These are phyloP conservation scores for Stenopsyche tienmushanensis DNA, from an alignment of 1,140 invertebrate species.

Conservation along the genomic window DNA sequence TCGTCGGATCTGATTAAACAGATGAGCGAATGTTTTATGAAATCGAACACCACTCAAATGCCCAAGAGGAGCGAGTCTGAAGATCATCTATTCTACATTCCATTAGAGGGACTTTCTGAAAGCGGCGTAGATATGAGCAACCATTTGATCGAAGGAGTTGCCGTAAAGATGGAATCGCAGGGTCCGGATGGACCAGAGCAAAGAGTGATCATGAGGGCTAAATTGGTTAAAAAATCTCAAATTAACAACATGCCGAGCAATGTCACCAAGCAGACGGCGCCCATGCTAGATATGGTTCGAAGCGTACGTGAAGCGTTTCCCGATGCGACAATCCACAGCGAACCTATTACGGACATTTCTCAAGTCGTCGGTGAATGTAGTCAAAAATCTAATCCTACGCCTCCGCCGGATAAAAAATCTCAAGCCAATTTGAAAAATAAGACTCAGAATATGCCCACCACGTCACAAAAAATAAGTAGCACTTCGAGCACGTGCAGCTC, in stretches of 20 bases:
- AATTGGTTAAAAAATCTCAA: slow-evolving; percentile 65
- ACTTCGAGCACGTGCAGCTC: slow-evolving; percentile 44
- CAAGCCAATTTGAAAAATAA: not conserved
- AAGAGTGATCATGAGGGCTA: slow-evolving; percentile 65
- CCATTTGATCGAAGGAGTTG: slow-evolving; percentile 65
- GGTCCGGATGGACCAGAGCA: slow-evolving; percentile 63
- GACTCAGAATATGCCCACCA: not conserved
- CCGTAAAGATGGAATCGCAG: slow-evolving; percentile 66
- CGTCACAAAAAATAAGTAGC: not conserved
- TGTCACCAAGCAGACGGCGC: not conserved
- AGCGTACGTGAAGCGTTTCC: slow-evolving; percentile 22
- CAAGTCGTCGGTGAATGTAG: not conserved
- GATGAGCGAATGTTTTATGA: too few species aligned
- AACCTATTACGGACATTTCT: not conserved
- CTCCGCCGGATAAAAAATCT: not conserved
- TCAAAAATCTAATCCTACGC: not conserved
- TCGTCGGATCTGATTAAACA: too few species aligned
- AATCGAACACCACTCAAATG: too few species aligned
- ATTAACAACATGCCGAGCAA: slow-evolving; percentile 34
- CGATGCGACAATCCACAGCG: slow-evolving; percentile 8
- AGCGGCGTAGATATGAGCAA: slow-evolving; percentile 52
- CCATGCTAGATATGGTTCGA: slow-evolving; percentile 23
- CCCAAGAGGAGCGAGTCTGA: slow-evolving; percentile 43
- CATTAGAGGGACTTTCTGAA: slow-evolving; percentile 58
- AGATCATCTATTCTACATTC: slow-evolving; percentile 70